Base-by-base conservation (phyloP, 2,888 invertebrate species). In the Sericinus montela region DNA sequence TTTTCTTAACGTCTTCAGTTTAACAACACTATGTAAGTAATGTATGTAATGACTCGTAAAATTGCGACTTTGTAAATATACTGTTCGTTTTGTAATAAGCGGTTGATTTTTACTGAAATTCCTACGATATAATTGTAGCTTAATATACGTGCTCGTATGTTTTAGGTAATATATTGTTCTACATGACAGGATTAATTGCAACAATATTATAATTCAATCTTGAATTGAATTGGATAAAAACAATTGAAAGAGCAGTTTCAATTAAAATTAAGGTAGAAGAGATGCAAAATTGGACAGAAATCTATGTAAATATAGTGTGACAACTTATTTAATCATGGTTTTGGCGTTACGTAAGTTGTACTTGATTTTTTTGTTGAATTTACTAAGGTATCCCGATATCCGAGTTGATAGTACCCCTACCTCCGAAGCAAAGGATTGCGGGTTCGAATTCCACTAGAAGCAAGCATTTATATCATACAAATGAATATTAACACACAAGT, bases 91-190 rank as follows among this genome's bases (percentile, higher is more conserved):
- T 5, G 2, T 19, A 19, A 5, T 19, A 19, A 19, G n/a, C 5
- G 5, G 19, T 19, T 19, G 19, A 2, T 14, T 3, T 35, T 3
- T 10, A 23, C n/a, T 14, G n/a, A n/a, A n/a, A n/a, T n/a, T n/a
- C n/a, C n/a, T n/a, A n/a, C n/a, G n/a, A n/a, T n/a, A n/a, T n/a
- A n/a, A n/a, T n/a, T n/a, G n/a, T n/a, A n/a, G n/a, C n/a, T n/a
- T n/a, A n/a, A 2, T 25, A 1, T 15, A 23, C n/a, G n/a, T n/a
- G n/a, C n/a, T n/a, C n/a, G n/a, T n/a, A 19, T 1, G 6, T 14
- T 70, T 45, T 58, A 76, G 74, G 58, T 1, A 52, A 43, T n/a
- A 28, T 67, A 1, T 16, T 68, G 8, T 69, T 72, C 52, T 67
- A 67, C 41, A 25, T 54, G 9, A 62, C 62, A 0, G 52, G 54